Conservation (phyloP, 2,888 invertebrate genomes). For the Pandemis cinnamomeana region DNA sequence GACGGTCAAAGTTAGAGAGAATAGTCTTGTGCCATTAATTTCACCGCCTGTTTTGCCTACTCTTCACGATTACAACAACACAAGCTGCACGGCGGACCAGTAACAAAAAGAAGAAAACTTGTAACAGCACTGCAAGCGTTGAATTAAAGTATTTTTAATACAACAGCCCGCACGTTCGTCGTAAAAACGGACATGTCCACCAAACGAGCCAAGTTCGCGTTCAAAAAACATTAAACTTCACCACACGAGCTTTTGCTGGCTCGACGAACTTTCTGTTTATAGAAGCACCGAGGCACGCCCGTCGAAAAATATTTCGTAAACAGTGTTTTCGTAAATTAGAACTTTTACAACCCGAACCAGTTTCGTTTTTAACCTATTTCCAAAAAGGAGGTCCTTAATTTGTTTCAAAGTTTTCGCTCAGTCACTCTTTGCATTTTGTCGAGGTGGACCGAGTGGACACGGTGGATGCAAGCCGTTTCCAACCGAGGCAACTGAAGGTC, state of each 20-base stretch:
- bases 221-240: slow-evolving; percentile 24
- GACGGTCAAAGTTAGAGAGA: too few relatives aligned
- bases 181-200: slow-evolving; percentile 22
- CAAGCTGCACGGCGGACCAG: too few relatives aligned
- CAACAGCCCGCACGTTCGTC: slow-evolving; percentile 1
- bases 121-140: background rate
- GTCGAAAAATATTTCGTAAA: slow-evolving; percentile 34
- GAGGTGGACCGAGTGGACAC: too few relatives aligned
- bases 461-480: too few relatives aligned
- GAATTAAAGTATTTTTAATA: background rate
- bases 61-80: too few relatives aligned
- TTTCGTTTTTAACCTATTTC: background rate
- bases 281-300: slow-evolving; percentile 30
- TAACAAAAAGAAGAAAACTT: background rate
- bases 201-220: slow-evolving; percentile 27
- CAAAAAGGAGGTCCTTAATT: background rate
- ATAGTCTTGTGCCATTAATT: too few relatives aligned
- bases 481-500: too few relatives aligned
- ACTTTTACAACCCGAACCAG: slow-evolving; percentile 25
- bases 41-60: too few relatives aligned
- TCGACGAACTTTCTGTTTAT: slow-evolving; percentile 24
- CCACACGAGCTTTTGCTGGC: slow-evolving; percentile 13
- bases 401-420: background rate
- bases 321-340: slow-evolving; percentile 24
- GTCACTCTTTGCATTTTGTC: too few relatives aligned